Base-by-base conservation (phyloP, 2,797 vertebrate genomes). In the Phylloscopus collybita region DNA sequence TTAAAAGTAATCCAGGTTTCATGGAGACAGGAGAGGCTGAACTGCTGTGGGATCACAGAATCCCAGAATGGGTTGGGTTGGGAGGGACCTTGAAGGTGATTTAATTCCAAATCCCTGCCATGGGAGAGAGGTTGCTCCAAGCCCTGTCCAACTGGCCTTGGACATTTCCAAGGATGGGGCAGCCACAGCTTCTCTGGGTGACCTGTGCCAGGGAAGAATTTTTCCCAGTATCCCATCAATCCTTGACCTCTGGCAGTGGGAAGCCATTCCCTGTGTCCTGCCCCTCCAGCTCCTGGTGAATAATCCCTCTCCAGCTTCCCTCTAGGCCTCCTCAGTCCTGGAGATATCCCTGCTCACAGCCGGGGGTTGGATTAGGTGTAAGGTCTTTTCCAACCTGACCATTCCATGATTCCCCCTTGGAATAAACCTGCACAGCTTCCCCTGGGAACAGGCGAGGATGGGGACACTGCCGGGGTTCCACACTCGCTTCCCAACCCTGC, bases 261-360 rank as follows among this genome's bases (percentile, higher is more conserved):
- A 81, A 56, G 15, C 21, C 56, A 23, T 54, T 88, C 16, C 51
- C 17, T 1, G 6, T 23, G 25, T 45, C 23, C 60, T 45, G 45
- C 23, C 51, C 19, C 27, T 45, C 19, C 67, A 16, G 10, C 3
- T 66, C 69, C 75, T 7, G 38, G 18, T 1, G 17, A 9, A 67
- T 1, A 10, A 29, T 53, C 54, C 54, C n/a, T 47, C 16, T 32
- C 21, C 70, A 32, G 14, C 1, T 34, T 30, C 61, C 69, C 36
- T 21, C 56, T 0, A 2, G 34, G 21, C 4, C 32, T 44, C 38
- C 8, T 9, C 17, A 12, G 0, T 25, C 59, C 44, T 16, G 22
- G n/a, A 4, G 5, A 1, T 4, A 4, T 53, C 53, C 60, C 69
- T 47, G 53, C 38, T 40, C 25, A 4, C 3, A 10, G 54, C 15